Percentiles rank a stretch among this genome's conserved stretches.
These are phyloP conservation scores for Drosophila nr. medialis DNA, from an alignment of 2,888 invertebrate genomes.

Conservation along the genomic window DNA sequence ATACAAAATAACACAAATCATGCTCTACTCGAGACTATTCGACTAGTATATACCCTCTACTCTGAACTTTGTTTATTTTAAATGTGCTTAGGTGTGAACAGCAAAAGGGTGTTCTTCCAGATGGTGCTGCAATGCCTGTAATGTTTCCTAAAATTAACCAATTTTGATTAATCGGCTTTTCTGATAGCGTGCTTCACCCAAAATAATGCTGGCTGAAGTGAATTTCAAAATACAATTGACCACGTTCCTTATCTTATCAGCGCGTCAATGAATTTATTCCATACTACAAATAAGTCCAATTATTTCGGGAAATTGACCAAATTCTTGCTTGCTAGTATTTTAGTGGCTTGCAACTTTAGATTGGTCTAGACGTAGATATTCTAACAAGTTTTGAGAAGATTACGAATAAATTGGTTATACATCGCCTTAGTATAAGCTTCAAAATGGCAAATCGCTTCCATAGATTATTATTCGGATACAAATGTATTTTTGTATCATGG, in stretches of 20 bases:
- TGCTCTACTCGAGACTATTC: background rate
- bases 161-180: conserved; percentile 15
- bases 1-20: background rate
- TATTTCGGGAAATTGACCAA: conserved; percentile 35
- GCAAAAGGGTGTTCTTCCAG: conserved; percentile 1
- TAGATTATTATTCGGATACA: background rate
- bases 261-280: background rate
- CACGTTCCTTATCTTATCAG: conserved; percentile 35
- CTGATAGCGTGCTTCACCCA: conserved; percentile 28
- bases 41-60: background rate
- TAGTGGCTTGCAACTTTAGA: background rate
- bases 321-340: background rate
- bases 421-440: background rate
- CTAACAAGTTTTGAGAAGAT: background rate
- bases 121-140: background rate
- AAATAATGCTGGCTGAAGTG: background rate
- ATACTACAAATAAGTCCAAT: conserved; percentile 13
- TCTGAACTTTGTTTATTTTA: background rate
- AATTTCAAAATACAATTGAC: background rate
- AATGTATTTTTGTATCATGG: too few relatives aligned
- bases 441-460: background rate
- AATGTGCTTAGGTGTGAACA: background rate
- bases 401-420: background rate
- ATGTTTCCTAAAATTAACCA: conserved; percentile 6
- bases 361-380: background rate